phyloP scores from a whole-genome alignment of 2,113 vertebrate species.

The Pimephales promelas region DNA sequence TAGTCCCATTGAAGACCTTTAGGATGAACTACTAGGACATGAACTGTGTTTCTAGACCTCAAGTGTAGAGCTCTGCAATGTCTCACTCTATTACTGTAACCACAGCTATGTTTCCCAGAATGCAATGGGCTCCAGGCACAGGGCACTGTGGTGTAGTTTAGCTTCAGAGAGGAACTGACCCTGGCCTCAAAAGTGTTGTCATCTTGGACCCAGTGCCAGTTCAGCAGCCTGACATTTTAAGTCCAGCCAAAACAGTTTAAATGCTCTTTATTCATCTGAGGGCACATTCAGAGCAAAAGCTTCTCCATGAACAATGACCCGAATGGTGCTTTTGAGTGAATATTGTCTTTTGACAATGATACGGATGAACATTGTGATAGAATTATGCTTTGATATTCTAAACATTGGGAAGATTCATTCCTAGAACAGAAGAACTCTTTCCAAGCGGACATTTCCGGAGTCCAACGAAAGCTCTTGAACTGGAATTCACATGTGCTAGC shows the following conservation, averaged over 20 bases:
- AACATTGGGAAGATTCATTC: conserved; percentile 11
- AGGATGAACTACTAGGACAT: no score
- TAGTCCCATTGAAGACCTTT: no score
- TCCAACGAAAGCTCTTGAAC: not conserved
- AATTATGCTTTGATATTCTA: conserved; percentile 43
- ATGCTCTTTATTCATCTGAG: conserved; percentile 37
- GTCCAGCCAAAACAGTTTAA: conserved; percentile 8
- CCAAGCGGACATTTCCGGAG: conserved; percentile 21
- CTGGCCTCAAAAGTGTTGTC: conserved; percentile 23
- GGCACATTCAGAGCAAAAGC: not conserved
- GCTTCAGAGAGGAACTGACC: conserved; percentile 17
- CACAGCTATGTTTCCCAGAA: conserved; percentile 48
- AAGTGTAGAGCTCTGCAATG: conserved; percentile 47
- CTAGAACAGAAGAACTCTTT: conserved; percentile 28
- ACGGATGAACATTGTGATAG: conserved; percentile 24
- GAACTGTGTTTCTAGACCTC: conserved; percentile 15
- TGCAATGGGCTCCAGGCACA: not conserved
- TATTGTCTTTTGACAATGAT: conserved; percentile 2
- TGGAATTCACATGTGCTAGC: conserved; percentile 5
- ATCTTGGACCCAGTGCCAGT: conserved; percentile 12
- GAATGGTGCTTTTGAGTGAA: not conserved
- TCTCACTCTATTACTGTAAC: conserved; percentile 34
- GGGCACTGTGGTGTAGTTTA: conserved; percentile 6
- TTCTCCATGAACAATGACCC: not conserved
- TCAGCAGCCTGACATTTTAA: conserved; percentile 42